Base-by-base conservation (phyloP, 2,797 vertebrate genomes). In the Centroberyx gerrardi region DNA sequence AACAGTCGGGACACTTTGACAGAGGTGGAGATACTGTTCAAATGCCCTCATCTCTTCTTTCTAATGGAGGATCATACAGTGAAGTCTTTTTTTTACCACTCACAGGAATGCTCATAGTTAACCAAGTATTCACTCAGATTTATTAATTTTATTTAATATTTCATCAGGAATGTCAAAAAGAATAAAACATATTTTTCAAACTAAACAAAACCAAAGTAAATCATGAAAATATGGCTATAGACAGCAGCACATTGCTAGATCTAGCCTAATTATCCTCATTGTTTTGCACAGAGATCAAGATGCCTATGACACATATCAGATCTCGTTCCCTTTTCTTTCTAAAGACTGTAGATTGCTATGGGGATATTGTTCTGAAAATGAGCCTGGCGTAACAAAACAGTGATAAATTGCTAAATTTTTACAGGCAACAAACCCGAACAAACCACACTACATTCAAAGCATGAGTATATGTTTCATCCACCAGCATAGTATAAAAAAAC, bases 401-500 rank as follows among this genome's bases (percentile, higher is more conserved):
- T 56, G 76, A 86, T 60, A 67, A 72, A 90, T 51, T 64, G 60
- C 60, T 31, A 17, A 14, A 60, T 81, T 67, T 28, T 74, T 51
- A 58, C 48, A 62, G 62, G 62, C 49, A 62, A 59, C 44, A 40
- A 55, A 44, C 65, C 63, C 69, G 51, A 78, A 62, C 54, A 58
- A 48, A 15, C 52, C 53, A 28, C 55, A n/a, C 36, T 55, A 38
- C 58, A 62, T 62, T 82, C 36, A 61, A 74, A 80, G 56, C 56
- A 80, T 49, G 49, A 31, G 46, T 33, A 53, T 40, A 59, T 62
- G 51, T 14, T 1, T 79, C 74, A 84, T 54, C 54, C 8, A 53
- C 28, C 31, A 65, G 29, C 28, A 33, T 13, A 36, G 7, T 64
- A 68, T 36, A 27, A 60, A 72, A 72, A 44, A 63, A 40, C 17